phyloP scores from a whole-genome alignment of 2,888 invertebrate species.

The Oscheius sp. region DNA sequence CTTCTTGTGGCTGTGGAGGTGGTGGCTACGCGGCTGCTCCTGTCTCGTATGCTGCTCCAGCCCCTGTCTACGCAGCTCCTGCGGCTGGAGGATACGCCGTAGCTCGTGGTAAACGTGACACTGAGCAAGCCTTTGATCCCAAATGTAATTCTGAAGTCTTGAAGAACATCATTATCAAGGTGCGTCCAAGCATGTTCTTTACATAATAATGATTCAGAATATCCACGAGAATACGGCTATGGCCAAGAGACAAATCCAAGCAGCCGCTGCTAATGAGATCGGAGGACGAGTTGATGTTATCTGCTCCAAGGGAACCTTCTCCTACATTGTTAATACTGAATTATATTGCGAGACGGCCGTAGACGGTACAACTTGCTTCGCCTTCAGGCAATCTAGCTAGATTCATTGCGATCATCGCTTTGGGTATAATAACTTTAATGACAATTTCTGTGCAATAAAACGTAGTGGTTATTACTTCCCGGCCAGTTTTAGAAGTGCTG shows the following conservation, averaged over 20 bases:
- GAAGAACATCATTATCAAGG: constrained; percentile 55
- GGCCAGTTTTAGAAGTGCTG: constrained; percentile 35
- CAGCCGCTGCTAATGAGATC: constrained; percentile 50
- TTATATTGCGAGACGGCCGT: constrained; percentile 59
- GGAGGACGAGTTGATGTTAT: constrained; percentile 67
- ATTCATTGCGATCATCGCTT: not conserved
- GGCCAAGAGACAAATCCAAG: constrained; percentile 67
- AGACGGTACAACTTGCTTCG: constrained; percentile 69
- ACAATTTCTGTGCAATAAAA: constrained; percentile 21
- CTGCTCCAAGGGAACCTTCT: constrained; percentile 68
- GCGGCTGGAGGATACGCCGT: constrained; percentile 17
- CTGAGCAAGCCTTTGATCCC: constrained; percentile 59
- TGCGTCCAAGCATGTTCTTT: constrained; percentile 14
- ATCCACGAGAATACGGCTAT: constrained; percentile 64
- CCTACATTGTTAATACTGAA: constrained; percentile 68
- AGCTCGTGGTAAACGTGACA: constrained; percentile 45
- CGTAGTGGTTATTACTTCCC: constrained; percentile 20
- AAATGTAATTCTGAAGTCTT: constrained; percentile 63
- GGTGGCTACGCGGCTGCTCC: constrained; percentile 23
- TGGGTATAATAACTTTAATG: constrained; percentile 26
- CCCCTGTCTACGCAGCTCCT: constrained; percentile 15
- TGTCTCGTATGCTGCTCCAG: not conserved
- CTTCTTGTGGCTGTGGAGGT: constrained; percentile 23
- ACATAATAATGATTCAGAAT: constrained; percentile 58
- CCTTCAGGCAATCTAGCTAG: constrained; percentile 65